Conservation (phyloP, 2,113 vertebrate species). For the Pseudorhombus dupliciocellatus region DNA sequence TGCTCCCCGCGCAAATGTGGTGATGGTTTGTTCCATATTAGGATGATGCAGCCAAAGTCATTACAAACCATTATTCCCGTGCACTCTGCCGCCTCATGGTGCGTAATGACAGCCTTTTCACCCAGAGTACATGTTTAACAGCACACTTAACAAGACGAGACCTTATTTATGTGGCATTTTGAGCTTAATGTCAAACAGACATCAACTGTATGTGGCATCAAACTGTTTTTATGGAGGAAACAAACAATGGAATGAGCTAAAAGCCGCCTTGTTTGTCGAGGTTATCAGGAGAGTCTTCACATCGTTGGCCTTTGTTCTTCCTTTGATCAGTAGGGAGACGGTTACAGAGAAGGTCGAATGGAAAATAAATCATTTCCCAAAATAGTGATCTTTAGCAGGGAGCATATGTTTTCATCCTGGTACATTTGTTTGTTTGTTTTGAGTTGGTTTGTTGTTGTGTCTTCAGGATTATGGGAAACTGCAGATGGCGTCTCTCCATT, state of each 20-base stretch:
- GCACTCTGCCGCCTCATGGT: not conserved
- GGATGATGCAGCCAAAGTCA: not conserved
- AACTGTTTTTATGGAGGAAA: not conserved
- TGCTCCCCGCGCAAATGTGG: constrained; percentile 8
- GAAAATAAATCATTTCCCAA: too few relatives aligned
- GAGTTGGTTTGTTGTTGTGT: too few relatives aligned
- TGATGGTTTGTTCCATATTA: constrained; percentile 9
- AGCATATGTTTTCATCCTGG: too few relatives aligned
- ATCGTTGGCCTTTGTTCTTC: not conserved
- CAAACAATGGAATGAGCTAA: not conserved
- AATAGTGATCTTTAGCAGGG: too few relatives aligned
- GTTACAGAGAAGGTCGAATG: not conserved
- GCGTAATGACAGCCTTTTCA: not conserved
- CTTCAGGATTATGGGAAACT: too few relatives aligned
- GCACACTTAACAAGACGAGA: not conserved
- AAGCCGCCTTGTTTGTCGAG: not conserved
- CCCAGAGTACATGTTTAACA: not conserved
- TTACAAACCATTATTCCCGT: not conserved
- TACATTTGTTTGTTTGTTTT: too few relatives aligned
- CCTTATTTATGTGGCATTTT: not conserved
- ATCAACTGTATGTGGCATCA: too few relatives aligned
- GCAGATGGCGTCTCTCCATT: too few relatives aligned
- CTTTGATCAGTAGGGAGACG: not conserved
- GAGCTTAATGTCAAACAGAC: not conserved
- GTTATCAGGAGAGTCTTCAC: not conserved